Percentiles rank a stretch among this genome's conserved stretches.
Evolutionary conservation across 2,797 vertebrate species (phyloP).

Genomic region (Fistularia tabacaria): DNA sequence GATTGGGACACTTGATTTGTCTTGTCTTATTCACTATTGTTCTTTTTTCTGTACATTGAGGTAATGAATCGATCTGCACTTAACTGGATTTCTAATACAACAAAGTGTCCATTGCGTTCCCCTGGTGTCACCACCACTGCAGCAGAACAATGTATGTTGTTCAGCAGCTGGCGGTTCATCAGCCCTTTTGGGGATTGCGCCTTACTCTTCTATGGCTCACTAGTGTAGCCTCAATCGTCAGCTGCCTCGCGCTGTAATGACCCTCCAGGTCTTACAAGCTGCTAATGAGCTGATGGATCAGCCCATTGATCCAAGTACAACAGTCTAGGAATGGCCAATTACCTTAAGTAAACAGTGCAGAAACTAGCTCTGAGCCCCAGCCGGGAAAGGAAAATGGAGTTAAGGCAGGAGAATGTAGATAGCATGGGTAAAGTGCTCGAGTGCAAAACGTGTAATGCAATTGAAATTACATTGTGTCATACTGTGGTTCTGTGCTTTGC

Average conservation of each 20-base stretch:
- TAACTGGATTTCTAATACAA: constrained; percentile 65
- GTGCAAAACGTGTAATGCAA: constrained; percentile 45
- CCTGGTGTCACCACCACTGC: constrained; percentile 34
- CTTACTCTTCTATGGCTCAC: constrained; percentile 33
- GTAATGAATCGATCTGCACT: constrained; percentile 46
- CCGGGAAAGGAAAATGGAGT: constrained; percentile 39
- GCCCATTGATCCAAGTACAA: constrained; percentile 61
- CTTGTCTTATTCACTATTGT: constrained; percentile 39
- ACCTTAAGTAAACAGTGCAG: constrained; percentile 68
- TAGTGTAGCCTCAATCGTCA: constrained; percentile 47
- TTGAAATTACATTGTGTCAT: constrained; percentile 51
- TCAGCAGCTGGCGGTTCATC: constrained; percentile 49
- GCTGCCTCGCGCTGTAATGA: constrained; percentile 53
- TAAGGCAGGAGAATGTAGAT: constrained; percentile 35
- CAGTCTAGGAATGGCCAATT: constrained; percentile 66
- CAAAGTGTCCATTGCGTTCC: constrained; percentile 42
- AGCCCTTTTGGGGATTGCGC: constrained; percentile 49
- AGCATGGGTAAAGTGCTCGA: constrained; percentile 16
- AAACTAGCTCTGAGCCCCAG: constrained; percentile 35
- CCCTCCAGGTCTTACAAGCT: constrained; percentile 52
- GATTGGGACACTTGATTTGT: constrained; percentile 14
- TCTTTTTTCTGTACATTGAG: constrained; percentile 32
- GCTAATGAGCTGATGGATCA: constrained; percentile 74
- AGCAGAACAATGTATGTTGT: constrained; percentile 32
- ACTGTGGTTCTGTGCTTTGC: constrained; percentile 40